Percentiles rank a stretch among this genome's conserved stretches.
Conservation (phyloP, 2,797 vertebrate genomes). For the Tokudaia tokunoshimensis region DNA sequence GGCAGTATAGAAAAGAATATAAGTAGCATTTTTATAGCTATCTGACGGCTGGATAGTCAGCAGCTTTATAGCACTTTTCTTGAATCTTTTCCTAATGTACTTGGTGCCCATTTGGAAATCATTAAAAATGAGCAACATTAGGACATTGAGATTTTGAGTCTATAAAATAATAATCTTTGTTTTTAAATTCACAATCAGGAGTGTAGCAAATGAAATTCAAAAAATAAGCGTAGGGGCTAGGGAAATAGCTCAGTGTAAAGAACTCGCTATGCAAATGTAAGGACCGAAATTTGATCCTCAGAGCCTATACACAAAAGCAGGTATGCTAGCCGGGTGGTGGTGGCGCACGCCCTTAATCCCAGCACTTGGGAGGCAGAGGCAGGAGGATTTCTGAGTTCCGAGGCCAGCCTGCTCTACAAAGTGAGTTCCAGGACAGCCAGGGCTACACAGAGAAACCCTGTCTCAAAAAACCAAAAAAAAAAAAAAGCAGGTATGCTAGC, state of each 20-base stretch:
- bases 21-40: slow-evolving; percentile 51
- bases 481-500: background rate
- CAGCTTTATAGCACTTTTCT: slow-evolving; percentile 33
- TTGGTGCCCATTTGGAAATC: slow-evolving; percentile 41
- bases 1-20: slow-evolving; percentile 58
- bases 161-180: slow-evolving; percentile 61
- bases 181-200: slow-evolving; percentile 65
- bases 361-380: too few relatives aligned
- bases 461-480: too few relatives aligned
- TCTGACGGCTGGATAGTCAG: slow-evolving; percentile 51
- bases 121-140: slow-evolving; percentile 42
- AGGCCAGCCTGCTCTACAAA: too few relatives aligned
- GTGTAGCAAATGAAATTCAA: slow-evolving; percentile 56
- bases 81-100: slow-evolving; percentile 51
- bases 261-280: background rate
- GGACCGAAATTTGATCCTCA: background rate
- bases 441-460: too few relatives aligned
- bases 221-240: slow-evolving; percentile 27
- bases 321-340: too few relatives aligned
- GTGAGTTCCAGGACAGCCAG: too few relatives aligned
- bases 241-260: background rate
- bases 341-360: too few relatives aligned
- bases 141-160: slow-evolving; percentile 49
- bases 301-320: background rate
- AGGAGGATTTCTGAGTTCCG: too few relatives aligned